Evolutionary conservation across 2,888 invertebrate species (phyloP), one percentile per base, ranked within the genome.

Genomic region (Deilephila elpenor): DNA sequence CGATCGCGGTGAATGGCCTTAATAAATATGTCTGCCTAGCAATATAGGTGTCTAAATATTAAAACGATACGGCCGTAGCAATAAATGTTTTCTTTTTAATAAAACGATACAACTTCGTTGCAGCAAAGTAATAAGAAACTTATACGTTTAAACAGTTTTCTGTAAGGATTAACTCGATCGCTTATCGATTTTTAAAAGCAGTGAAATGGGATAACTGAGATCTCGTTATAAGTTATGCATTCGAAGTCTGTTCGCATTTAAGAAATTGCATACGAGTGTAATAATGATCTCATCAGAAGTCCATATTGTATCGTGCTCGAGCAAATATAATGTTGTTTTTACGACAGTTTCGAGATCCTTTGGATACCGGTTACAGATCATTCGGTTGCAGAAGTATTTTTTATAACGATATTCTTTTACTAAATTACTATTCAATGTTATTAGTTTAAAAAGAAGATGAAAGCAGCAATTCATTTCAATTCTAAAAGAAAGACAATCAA

Each of bases 21-120:
- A 75, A 80, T 81, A 81, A 84, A 81, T 80, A 74, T 74, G 75
- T 77, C 78, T 75, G 77, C 78, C 62, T 80, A 79, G 77, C 73
- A 75, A 75, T 75, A 77, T 72, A 77, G 78, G 73, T 75, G 60
- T 79, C 74, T 62, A 76, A 76, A 74, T 59, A 64, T 73, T 67
- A 64, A 67, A 44, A 59, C 37, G 20, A 73, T 59, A 73, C 19
- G 64, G 64, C 72, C 64, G 59, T 8, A 34, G 56, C 17, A 59
- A 64, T 72, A 72, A 64, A 56, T 64, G 59, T 59, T 72, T 34
- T 72, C 60, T 44, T 61, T 25, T 25, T 44, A 67, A 67, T 67
- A 67, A 67, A 67, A 25, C 67, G 20, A 51, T 25, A 67, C 25
- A 51, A 67, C 67, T 20, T 6, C 25, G 67, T 17, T 67, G 67